Conservation (phyloP, 1,140 invertebrate species). For the Heliconius nattereri region DNA sequence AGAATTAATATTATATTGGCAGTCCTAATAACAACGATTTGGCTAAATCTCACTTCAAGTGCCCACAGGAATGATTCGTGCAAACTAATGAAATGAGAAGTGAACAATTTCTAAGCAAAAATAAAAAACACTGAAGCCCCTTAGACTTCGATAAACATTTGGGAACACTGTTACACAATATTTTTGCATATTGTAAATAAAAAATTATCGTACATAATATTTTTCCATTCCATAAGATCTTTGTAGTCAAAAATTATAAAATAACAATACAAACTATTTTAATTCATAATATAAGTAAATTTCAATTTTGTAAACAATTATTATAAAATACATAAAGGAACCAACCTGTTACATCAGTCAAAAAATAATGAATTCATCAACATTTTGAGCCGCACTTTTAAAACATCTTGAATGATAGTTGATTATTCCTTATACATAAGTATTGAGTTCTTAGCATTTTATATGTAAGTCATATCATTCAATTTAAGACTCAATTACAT, state of each 20-base stretch:
- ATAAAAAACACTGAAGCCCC: conserved; percentile 47
- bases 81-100: conserved; percentile 75
- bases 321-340: conserved; percentile 41
- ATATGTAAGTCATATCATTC: conserved; percentile 6
- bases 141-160: conserved; percentile 24
- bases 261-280: conserved; percentile 36
- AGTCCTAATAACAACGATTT: conserved; percentile 17
- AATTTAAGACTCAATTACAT: conserved; percentile 16
- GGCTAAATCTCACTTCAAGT: conserved; percentile 50
- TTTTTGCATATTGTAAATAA: neutral
- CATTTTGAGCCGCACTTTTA: conserved; percentile 18
- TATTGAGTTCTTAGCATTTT: conserved; percentile 24
- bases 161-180: conserved; percentile 26
- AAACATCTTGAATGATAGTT: conserved; percentile 21
- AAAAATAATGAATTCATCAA: conserved; percentile 44
- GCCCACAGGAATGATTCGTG: conserved; percentile 79
- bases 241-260: conserved; percentile 30
- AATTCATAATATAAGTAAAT: conserved; percentile 25
- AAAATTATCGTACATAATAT: neutral
- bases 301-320: conserved; percentile 28
- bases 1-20: neutral
- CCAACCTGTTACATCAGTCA: conserved; percentile 43
- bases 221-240: conserved; percentile 12
- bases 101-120: conserved; percentile 48
- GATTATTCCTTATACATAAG: conserved; percentile 18